Evolutionary conservation across 2,888 invertebrate species (phyloP), one percentile per base, ranked within the genome.

Genomic region (Eretmocerus hayati): DNA sequence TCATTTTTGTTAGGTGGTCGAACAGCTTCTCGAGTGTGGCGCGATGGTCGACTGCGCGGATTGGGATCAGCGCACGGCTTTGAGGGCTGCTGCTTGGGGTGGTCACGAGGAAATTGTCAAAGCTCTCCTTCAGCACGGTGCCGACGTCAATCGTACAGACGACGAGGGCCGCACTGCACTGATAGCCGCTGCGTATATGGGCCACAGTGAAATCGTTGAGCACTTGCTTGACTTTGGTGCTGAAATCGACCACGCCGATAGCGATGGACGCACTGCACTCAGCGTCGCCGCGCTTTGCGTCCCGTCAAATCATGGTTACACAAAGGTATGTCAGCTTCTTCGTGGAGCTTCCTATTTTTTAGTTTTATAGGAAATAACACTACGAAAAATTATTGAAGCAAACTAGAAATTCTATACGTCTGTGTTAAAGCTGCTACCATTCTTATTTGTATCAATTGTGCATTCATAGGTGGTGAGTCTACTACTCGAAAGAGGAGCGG

Each of bases 111-210:
- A 87, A 58, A 88, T 89, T 38, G 84, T 89, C 1, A 79, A 81
- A 56, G 81, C 84, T 5, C 75, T 90, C 15, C 74, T 89, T 37
- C 82, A 84, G 48, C 82, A 87, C 42, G 87, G 87, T 0, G 89
- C 90, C 0, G 81, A 79, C 59, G 84, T 88, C 0, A 90, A 90
- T 70, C 78, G 83, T 19, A 86, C 90, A 3, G 95, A 95, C 72
- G 85, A 87, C 23, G 91, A 92, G 67, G 90, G 89, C 15, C 80
- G 95, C 56, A 95, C 95, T 0, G 91, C 95, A 0, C 77, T 95
- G 36, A 87, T 95, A 56, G 95, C 95, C 0, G 93, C 94, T 16
- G 92, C 94, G 0, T 95, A 94, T 72, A 95, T 94, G 94, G 91
- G 92, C 0, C 92, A 93, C 72, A 84, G 85, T n/a, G 89, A 90